These are phyloP conservation scores for Harpagoxenus sublaevis DNA, from an alignment of 2,888 invertebrate species.

Conservation along the genomic window DNA sequence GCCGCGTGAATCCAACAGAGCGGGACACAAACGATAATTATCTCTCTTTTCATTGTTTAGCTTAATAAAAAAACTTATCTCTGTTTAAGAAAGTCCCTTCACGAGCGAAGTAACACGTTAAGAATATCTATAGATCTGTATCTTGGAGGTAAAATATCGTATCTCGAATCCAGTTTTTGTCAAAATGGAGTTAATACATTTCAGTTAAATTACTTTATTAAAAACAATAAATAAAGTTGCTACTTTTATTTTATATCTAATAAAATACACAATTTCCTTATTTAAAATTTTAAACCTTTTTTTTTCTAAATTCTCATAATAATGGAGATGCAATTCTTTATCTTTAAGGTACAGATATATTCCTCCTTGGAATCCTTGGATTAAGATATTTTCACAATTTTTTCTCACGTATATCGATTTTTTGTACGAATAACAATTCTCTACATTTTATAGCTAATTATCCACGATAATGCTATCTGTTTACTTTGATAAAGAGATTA, in stretches of 20 bases:
- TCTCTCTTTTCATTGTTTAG: constrained; percentile 4
- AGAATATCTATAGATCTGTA: too few relatives aligned
- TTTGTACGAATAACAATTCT: not conserved
- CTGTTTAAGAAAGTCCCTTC: not conserved
- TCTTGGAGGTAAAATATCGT: too few relatives aligned
- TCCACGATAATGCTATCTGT: too few relatives aligned
- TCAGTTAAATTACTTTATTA: too few relatives aligned
- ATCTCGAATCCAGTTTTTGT: too few relatives aligned
- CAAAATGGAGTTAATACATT: too few relatives aligned
- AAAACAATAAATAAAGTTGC: too few relatives aligned
- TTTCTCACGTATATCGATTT: not conserved
- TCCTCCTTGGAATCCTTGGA: not conserved
- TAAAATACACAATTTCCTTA: too few relatives aligned
- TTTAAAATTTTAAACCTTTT: too few relatives aligned
- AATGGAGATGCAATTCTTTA: too few relatives aligned
- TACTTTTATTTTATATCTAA: too few relatives aligned
- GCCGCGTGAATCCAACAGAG: not conserved
- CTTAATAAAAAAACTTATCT: not conserved
- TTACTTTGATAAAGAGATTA: not conserved
- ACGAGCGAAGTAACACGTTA: not conserved
- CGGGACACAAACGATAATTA: not conserved
- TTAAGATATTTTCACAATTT: not conserved
- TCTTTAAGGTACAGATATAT: not conserved
- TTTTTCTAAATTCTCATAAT: too few relatives aligned
- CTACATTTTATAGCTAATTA: not conserved